Conservation (phyloP, 2,113 vertebrate genomes). For the Cephalopterus ornatus region DNA sequence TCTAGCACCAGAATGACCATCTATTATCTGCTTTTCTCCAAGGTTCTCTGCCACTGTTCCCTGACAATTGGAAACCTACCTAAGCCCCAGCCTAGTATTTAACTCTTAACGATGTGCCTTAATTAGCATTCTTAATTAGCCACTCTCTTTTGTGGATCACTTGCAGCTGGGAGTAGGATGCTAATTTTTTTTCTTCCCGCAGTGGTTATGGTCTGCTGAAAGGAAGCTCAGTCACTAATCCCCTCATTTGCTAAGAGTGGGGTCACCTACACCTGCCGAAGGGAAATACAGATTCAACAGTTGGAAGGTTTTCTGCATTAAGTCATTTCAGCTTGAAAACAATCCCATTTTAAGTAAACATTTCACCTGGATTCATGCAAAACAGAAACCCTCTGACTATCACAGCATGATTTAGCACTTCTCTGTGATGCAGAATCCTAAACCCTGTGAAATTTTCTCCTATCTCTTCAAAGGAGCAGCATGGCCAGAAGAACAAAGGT, state of each 20-base stretch:
- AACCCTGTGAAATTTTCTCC: background rate
- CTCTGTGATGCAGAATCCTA: background rate
- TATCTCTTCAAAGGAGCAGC: background rate
- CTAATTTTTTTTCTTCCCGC: background rate
- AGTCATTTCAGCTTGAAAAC: background rate
- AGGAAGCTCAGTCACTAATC: background rate
- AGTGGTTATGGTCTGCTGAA: background rate
- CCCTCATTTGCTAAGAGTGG: background rate
- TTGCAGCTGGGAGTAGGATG: background rate
- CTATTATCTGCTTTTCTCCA: background rate
- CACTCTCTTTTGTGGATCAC: background rate
- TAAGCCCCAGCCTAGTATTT: background rate
- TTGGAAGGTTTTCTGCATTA: background rate
- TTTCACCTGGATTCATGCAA: background rate
- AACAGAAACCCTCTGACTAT: background rate
- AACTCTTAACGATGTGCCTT: background rate
- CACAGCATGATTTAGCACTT: background rate
- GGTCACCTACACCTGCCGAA: background rate
- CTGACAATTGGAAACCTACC: background rate
- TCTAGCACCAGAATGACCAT: background rate
- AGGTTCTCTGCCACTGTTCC: background rate
- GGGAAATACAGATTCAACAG: background rate
- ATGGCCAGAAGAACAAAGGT: background rate
- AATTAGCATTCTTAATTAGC: background rate
- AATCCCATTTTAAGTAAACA: background rate